phyloP scores from a whole-genome alignment of 2,797 vertebrate species.

The Acanthurus leucopareius region DNA sequence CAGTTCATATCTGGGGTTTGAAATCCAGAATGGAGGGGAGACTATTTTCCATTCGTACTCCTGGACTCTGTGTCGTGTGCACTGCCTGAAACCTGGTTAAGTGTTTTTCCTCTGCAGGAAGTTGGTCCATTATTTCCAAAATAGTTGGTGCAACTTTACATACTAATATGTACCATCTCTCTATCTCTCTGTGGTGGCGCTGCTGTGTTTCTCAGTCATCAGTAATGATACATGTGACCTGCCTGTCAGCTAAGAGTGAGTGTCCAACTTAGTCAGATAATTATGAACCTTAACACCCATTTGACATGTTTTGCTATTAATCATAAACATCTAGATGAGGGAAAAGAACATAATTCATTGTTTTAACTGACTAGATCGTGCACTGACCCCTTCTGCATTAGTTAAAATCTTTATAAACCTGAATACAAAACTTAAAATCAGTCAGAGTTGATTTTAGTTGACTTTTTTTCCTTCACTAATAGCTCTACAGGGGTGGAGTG shows the following conservation, averaged over 20 bases:
- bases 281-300: background rate
- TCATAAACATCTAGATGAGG: background rate
- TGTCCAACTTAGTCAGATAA: background rate
- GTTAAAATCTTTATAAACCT: background rate
- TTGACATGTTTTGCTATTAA: background rate
- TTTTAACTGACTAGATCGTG: too few relatives aligned
- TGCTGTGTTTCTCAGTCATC: slow-evolving; percentile 3
- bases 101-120: background rate
- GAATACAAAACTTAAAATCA: background rate
- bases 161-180: background rate
- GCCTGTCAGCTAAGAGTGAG: background rate
- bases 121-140: too few relatives aligned
- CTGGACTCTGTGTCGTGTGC: background rate
- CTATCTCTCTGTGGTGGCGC: background rate
- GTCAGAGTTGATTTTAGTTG: too few relatives aligned
- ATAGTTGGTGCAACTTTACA: slow-evolving; percentile 6
- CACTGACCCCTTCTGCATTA: background rate
- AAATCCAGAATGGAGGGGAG: slow-evolving; percentile 30
- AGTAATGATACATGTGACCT: background rate
- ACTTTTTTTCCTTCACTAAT: too few relatives aligned
- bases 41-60: slow-evolving; percentile 12
- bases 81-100: slow-evolving; percentile 31
- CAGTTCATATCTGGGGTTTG: slow-evolving; percentile 32
- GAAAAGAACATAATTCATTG: background rate
- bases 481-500: too few relatives aligned